Evolutionary conservation across 2,113 vertebrate species (phyloP).

Genomic region (Corynorhinus townsendii): DNA sequence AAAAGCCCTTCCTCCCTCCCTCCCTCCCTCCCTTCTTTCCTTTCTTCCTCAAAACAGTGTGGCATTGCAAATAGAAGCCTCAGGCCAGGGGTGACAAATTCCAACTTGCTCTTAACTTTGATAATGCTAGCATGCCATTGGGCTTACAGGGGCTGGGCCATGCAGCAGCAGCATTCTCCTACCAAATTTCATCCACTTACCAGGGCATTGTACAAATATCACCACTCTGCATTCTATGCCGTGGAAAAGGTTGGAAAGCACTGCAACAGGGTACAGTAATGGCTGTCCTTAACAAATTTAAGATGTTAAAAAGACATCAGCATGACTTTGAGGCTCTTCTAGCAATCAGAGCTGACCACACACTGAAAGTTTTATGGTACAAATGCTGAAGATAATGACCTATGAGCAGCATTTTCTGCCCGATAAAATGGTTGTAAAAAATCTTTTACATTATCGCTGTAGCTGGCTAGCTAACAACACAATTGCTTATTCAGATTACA

Average conservation of each 20-base stretch:
- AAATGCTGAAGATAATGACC: not conserved
- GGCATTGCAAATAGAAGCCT: not conserved
- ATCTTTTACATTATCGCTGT: not conserved
- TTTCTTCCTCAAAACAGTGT: not conserved
- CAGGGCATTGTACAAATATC: fast-evolving
- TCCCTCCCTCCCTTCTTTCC: not conserved
- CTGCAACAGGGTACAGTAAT: fast-evolving
- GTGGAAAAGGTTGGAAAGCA: too few relatives aligned
- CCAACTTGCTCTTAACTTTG: not conserved
- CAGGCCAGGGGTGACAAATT: not conserved
- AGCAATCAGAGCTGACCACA: not conserved
- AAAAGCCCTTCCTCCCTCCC: not conserved
- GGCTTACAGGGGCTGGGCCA: not conserved
- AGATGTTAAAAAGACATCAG: not conserved
- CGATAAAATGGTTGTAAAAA: not conserved
- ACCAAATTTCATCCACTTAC: not conserved
- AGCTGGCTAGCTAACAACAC: not conserved
- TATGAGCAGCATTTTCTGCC: not conserved
- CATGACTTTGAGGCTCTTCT: fast-evolving
- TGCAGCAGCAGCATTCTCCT: fast-evolving
- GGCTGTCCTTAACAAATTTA: not conserved
- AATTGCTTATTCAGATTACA: not conserved
- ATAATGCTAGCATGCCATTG: not conserved
- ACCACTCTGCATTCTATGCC: fast-evolving
- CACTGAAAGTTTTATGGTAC: not conserved